Conservation (phyloP, 2,888 invertebrate species). For the Harpalus rufipes region DNA sequence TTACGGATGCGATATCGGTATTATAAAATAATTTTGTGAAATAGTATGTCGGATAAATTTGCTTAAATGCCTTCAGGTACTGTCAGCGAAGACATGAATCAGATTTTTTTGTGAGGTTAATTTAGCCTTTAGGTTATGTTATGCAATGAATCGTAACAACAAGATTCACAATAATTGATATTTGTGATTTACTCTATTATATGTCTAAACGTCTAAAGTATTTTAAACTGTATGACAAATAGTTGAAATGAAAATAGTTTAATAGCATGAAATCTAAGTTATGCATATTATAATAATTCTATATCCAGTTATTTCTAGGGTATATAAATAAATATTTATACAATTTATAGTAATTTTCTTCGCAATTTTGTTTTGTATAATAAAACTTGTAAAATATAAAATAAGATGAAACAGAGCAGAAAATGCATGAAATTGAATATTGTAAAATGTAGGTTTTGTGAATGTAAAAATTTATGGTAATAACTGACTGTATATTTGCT, state of each 20-base stretch:
- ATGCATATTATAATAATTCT: slow-evolving; percentile 5
- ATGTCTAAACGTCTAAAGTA: no score
- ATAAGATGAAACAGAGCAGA: neutral
- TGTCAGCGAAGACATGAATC: neutral
- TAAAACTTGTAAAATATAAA: no score
- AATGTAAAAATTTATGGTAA: neutral
- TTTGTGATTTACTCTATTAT: neutral
- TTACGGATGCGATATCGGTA: neutral
- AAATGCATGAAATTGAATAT: neutral
- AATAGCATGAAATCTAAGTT: neutral
- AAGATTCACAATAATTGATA: neutral
- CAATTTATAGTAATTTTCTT: neutral
- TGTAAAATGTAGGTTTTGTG: neutral
- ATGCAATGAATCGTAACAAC: neutral
- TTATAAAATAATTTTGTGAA: slow-evolving; percentile 2
- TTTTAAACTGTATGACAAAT: no score
- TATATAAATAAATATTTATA: neutral
- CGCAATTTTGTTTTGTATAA: neutral
- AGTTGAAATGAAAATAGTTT: no score
- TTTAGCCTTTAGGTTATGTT: neutral
- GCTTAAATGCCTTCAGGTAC: neutral
- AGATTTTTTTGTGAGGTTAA: neutral
- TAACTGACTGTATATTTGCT: neutral
- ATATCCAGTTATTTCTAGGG: neutral
- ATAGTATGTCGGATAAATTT: neutral